Conservation (phyloP, 2,113 vertebrate genomes). For the Phaethon lepturus region DNA sequence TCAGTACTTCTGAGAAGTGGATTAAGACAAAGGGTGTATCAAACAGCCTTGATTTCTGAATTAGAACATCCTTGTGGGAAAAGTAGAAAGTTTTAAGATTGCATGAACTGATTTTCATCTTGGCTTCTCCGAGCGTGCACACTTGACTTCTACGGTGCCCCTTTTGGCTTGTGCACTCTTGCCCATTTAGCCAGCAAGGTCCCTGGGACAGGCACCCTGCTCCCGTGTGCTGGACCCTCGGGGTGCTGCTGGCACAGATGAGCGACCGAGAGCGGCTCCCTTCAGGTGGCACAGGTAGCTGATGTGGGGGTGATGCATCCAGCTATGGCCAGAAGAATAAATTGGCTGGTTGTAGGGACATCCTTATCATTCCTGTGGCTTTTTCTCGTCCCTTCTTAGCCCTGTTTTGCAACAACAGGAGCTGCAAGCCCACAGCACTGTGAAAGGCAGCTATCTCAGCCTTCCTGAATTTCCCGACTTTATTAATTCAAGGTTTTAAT, state of each 20-base stretch:
- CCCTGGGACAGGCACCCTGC: neutral
- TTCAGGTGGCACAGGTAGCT: neutral
- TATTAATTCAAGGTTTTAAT: neutral
- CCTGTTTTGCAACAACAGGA: neutral
- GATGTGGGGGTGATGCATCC: neutral
- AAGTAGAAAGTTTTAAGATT: neutral
- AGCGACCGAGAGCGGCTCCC: neutral
- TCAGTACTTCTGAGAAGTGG: accelerated
- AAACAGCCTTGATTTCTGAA: neutral
- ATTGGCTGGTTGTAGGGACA: neutral
- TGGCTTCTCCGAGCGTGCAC: neutral
- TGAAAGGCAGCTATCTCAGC: accelerated
- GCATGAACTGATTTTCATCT: neutral
- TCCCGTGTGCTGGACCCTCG: too few relatives aligned
- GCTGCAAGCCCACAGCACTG: neutral
- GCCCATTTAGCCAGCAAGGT: accelerated
- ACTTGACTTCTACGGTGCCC: too few relatives aligned
- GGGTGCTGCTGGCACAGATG: neutral
- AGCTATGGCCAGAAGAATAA: neutral
- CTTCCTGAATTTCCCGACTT: neutral
- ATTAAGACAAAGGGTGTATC: neutral
- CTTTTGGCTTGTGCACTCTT: accelerated
- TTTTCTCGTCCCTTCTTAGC: neutral
- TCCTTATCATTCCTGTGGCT: neutral
- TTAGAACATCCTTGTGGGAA: neutral